Conservation (phyloP, 2,797 vertebrate genomes). For the Onychomys arenicola region DNA sequence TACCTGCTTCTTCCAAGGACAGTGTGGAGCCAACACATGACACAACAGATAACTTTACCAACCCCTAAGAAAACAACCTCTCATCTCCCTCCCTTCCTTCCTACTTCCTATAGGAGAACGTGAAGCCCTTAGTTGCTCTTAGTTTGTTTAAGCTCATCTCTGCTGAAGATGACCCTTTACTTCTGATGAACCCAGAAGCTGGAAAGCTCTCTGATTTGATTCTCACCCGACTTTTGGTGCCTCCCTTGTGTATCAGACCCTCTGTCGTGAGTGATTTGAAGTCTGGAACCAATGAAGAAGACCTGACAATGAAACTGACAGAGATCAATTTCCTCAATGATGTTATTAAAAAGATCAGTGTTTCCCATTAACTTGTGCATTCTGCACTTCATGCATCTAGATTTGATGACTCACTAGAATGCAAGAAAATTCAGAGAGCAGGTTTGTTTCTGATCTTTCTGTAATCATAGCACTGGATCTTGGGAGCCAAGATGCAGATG, state of each 20-base stretch:
- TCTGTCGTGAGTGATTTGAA: conserved; percentile 98
- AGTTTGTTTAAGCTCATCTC: conserved; percentile 96
- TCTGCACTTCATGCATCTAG: accelerated
- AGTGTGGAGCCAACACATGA: no score
- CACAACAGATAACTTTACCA: background rate
- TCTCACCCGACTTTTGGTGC: conserved; percentile 96
- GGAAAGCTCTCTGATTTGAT: conserved; percentile 97
- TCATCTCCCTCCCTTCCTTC: background rate
- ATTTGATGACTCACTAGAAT: background rate
- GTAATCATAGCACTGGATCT: conserved; percentile 94
- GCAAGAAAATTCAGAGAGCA: background rate
- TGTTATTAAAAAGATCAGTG: conserved; percentile 97
- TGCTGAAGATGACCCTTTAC: conserved; percentile 94
- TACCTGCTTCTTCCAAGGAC: no score
- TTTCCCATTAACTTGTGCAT: accelerated
- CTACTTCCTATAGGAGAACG: conserved; percentile 92
- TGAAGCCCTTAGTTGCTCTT: conserved; percentile 95
- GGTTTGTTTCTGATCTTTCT: background rate
- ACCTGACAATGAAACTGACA: conserved; percentile 98
- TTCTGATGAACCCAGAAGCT: conserved; percentile 98
- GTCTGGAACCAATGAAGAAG: conserved; percentile 98
- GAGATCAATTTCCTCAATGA: conserved; percentile 99
- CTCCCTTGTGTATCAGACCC: conserved; percentile 97
- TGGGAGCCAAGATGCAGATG: conserved; percentile 99
- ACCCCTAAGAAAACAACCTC: background rate